Evolutionary conservation across 2,797 vertebrate genomes (phyloP), one percentile per base, ranked within the genome.

Genomic region (Eidolon dupreanum): DNA sequence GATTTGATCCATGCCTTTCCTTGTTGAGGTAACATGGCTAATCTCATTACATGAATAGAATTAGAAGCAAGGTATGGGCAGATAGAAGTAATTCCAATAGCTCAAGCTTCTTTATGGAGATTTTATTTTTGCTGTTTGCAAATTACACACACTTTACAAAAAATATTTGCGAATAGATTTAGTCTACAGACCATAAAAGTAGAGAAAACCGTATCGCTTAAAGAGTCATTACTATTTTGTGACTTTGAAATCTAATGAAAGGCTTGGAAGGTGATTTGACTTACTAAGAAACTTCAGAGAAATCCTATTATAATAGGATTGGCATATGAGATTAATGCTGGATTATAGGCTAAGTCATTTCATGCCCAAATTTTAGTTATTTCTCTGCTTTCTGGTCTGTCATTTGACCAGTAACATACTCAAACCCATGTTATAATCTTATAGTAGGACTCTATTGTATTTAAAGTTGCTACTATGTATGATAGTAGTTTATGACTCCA

Each of bases 21-120:
- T 73, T 86, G 68, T 88, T 85, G 66, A 75, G 94, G 41, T 83
- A 41, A 95, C 51, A 6, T n/a, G 41, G 90, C 79, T 97, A 88
- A 97, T 97, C 94, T 92, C 41, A 51, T 95, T 95, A 83, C 51
- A 71, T 71, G 87, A 95, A 90, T 38, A 71, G 84, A 91, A 38
- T 70, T 70, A 84, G 87, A 85, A 78, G 43, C 70, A 46, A 88
- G 85, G 75, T 85, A 41, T 96, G 91, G 78, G 59, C 36, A 89
- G 33, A 82, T 38, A 90, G 88, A 71, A 92, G 36, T 81, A 77
- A 55, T 95, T 61, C 41, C 66, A 78, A 3, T 63, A 73, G 33
- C 70, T 74, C 57, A 79, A 53, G 46, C 75, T 81, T 88, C 68
- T 61, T 89, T 92, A 74, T 70, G 38, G 84, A 89, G 78, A 68